Evolutionary conservation across 2,888 invertebrate genomes (phyloP).

Genomic region (Dicranocentrus wangi): DNA sequence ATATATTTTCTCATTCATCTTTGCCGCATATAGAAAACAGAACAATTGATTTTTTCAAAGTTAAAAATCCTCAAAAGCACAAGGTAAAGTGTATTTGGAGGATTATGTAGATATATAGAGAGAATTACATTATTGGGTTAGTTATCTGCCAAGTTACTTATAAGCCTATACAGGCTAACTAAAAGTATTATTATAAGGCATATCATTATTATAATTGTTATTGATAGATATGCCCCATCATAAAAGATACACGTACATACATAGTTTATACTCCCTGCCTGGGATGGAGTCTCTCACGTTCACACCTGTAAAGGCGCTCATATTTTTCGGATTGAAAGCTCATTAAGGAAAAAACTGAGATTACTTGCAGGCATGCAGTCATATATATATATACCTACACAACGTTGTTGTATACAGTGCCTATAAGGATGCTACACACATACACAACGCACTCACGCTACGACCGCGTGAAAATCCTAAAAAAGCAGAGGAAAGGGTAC

Average conservation of each 20-base stretch:
- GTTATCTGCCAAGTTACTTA: too few relatives aligned
- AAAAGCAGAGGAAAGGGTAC: slow-evolving; percentile 38
- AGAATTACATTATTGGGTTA: neutral
- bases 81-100: neutral
- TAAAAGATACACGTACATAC: neutral
- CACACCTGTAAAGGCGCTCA: slow-evolving; percentile 46
- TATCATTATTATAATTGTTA: neutral
- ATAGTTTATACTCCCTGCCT: neutral
- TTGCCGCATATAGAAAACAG: slow-evolving; percentile 10
- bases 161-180: too few relatives aligned
- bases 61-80: slow-evolving; percentile 14
- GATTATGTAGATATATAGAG: neutral
- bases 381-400: neutral
- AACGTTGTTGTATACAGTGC: neutral
- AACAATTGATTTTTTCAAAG: neutral
- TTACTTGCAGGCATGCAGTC: neutral
- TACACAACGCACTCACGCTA: slow-evolving; percentile 20
- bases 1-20: slow-evolving; percentile 4
- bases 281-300: slow-evolving; percentile 44
- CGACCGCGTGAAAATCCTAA: slow-evolving; percentile 41
- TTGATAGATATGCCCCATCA: neutral
- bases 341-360: slow-evolving; percentile 41
- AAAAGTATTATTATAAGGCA: neutral
- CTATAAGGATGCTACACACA: neutral
- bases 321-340: slow-evolving; percentile 49